Conservation (phyloP, 2,113 vertebrate species). For the Apus apus region DNA sequence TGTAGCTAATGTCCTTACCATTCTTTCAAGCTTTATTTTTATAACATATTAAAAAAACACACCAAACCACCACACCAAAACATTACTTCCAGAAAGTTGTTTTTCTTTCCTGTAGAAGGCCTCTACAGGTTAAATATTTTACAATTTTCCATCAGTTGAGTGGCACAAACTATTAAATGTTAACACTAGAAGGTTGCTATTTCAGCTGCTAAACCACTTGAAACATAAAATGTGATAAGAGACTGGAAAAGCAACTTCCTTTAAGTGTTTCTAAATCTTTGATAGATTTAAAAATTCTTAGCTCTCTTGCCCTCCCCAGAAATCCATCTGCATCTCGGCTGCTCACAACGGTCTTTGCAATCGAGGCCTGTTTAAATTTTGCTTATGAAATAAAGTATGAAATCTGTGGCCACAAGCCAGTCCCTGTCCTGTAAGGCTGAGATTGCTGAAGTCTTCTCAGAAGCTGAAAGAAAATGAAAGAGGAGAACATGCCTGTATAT, state of each 20-base stretch:
- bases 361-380: constrained; percentile 42
- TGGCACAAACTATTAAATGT: constrained; percentile 48
- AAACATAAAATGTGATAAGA: not conserved
- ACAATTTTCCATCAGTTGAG: constrained; percentile 64
- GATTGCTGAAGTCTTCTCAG: not conserved
- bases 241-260: no score
- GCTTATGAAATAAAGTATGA: constrained; percentile 17
- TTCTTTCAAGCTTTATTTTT: constrained; percentile 39
- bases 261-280: constrained; percentile 35
- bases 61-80: not conserved
- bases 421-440: not conserved
- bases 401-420: constrained; percentile 23
- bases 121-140: constrained; percentile 59
- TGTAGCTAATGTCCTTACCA: constrained; percentile 33
- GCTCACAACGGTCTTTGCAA: not conserved
- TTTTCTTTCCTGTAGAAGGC: constrained; percentile 58
- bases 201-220: constrained; percentile 68
- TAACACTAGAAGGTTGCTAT: constrained; percentile 46
- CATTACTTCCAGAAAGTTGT: constrained; percentile 10
- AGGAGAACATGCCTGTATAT: not conserved
- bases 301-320: constrained; percentile 2
- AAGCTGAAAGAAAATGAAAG: not conserved
- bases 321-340: constrained; percentile 54
- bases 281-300: not conserved
- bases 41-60: not conserved